Percentiles rank a stretch among this genome's conserved stretches.
Evolutionary conservation across 2,797 vertebrate species (phyloP).

Genomic region (Taenioides sp.): DNA sequence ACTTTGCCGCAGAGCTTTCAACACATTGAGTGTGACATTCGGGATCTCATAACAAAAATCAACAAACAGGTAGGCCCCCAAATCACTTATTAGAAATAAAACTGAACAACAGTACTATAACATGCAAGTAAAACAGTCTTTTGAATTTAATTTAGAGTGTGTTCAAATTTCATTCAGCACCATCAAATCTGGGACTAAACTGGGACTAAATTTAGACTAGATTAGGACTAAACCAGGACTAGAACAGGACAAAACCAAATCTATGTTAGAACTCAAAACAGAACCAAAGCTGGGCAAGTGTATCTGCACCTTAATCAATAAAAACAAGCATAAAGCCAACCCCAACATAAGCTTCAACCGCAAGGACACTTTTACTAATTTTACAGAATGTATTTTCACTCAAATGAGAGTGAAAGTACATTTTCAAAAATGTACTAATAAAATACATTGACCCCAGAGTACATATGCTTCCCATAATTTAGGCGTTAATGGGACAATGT

Average conservation of each 20-base stretch:
- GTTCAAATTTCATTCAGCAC: neutral
- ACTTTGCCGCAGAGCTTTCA: conserved; percentile 54
- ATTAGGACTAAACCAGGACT: neutral
- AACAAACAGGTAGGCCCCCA: conserved; percentile 63
- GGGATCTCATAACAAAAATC: conserved; percentile 75
- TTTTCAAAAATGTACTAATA: neutral
- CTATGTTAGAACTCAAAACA: neutral
- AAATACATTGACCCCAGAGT: neutral
- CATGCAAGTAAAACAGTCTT: neutral
- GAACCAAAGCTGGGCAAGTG: neutral
- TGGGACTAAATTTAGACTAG: neutral
- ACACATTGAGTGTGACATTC: conserved; percentile 71
- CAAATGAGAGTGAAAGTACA: neutral
- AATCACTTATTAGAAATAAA: neutral
- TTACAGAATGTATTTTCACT: neutral
- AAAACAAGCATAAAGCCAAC: neutral
- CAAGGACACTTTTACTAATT: neutral
- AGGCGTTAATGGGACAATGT: neutral
- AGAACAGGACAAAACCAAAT: neutral
- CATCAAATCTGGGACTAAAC: neutral
- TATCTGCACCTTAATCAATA: neutral
- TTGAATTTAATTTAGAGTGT: neutral
- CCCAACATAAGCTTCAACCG: neutral
- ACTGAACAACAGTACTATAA: neutral
- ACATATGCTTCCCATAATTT: neutral